Percentiles rank a stretch among this genome's conserved stretches.
phyloP scores from a whole-genome alignment of 2,797 vertebrate genomes.

The Sardinella longiceps region DNA sequence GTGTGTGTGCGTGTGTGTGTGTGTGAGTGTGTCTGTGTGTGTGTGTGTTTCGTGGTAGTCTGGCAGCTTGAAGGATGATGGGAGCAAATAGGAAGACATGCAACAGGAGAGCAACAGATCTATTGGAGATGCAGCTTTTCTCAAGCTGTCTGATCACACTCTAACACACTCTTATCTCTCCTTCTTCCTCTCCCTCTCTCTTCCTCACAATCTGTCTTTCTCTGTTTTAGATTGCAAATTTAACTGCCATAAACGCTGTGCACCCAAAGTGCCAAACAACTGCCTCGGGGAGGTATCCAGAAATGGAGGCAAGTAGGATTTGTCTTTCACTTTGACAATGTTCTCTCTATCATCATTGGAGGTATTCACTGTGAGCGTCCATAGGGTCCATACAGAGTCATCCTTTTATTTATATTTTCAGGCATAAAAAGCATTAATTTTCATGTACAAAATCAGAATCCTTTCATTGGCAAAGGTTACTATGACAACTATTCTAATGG shows the following conservation, averaged over 20 bases:
- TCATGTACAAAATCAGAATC: background rate
- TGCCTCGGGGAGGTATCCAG: constrained; percentile 93
- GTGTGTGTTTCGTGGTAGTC: constrained; percentile 6
- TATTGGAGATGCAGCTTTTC: constrained; percentile 54
- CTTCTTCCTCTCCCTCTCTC: constrained; percentile 25
- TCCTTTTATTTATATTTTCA: too few relatives aligned
- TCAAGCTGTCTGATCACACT: constrained; percentile 46
- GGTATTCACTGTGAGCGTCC: background rate
- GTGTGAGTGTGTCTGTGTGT: constrained; percentile 2
- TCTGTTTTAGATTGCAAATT: constrained; percentile 89
- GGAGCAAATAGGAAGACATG: constrained; percentile 48
- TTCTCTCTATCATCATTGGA: background rate
- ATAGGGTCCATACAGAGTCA: background rate
- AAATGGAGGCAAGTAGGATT: constrained; percentile 85
- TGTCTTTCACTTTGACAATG: constrained; percentile 39
- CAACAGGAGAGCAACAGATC: constrained; percentile 52
- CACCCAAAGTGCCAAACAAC: constrained; percentile 94
- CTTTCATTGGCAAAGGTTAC: constrained; percentile 2
- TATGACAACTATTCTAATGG: background rate
- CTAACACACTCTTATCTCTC: constrained; percentile 34
- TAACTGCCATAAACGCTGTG: constrained; percentile 97
- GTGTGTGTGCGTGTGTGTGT: background rate
- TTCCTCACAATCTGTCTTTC: background rate
- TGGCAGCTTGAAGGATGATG: constrained; percentile 41
- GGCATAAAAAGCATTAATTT: constrained; percentile 22